Evolutionary conservation across 2,113 vertebrate genomes (phyloP), one percentile per base, ranked within the genome.

Genomic region (Platichthys stellatus): DNA sequence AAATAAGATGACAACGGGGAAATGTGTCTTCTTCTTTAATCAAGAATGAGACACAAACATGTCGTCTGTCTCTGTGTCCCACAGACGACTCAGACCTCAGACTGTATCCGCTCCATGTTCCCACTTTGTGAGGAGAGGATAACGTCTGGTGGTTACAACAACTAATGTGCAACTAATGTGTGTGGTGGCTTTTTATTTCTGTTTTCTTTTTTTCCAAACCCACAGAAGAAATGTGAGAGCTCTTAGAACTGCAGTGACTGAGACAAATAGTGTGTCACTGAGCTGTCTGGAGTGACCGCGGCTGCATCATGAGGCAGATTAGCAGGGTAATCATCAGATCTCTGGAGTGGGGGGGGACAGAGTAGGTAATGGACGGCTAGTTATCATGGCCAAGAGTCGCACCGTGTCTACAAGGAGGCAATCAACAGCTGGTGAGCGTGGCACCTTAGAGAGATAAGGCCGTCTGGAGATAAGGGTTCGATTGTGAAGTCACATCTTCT

Each of bases 391-490:
- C 17, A 13, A n/a, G 40, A 51, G 63, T 18, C 8, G 57, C n/a
- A 63, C 51, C 38, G 71, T 38, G 24, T 74, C 69, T 66, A 53
- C 17, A 1, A 61, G 61, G 63, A 78, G 67, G 83, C 62, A 69
- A 82, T 82, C 59, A 38, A 58, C 53, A 9, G 18, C 53, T 45
- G 62, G 58, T 72, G 56, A 82, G 78, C 28, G 24, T 72, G 74
- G 81, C 75, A 61, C 82, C 67, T 71, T 20, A 11, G 53, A 53
- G 74, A 90, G 71, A 81, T 73, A 54, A 72, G 61, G 23, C 21
- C 10, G 65, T 49, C 69, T 70, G 24, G 67, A 88, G 83, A 86
- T 88, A 74, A 74, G 56, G 14, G 57, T 38, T 40, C 43, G 80
- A 67, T 47, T 18, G 11, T 9, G 26, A n/a, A 45, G 56, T 75